phyloP scores from a whole-genome alignment of 2,797 vertebrate species.

The Manis pentadactyla region DNA sequence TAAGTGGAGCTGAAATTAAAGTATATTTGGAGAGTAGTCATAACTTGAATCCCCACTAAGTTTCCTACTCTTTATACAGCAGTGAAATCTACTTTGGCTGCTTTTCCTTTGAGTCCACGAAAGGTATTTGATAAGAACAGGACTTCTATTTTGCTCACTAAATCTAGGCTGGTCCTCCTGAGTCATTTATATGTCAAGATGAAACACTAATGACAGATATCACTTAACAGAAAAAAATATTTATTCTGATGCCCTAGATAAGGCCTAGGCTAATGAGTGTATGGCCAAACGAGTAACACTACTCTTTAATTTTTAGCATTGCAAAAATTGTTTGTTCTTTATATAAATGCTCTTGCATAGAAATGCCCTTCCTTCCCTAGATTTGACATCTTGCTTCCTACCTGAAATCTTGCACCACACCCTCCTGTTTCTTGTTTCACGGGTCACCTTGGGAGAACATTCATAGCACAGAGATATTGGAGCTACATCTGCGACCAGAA shows the following conservation, averaged over 20 bases:
- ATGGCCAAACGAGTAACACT: background rate
- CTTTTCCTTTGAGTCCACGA: background rate
- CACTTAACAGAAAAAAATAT: background rate
- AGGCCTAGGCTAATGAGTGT: background rate
- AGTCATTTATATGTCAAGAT: background rate
- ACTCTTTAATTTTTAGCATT: background rate
- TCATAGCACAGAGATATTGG: background rate
- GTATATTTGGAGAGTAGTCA: slow-evolving; percentile 40
- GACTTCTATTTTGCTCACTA: background rate
- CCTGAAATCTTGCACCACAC: background rate
- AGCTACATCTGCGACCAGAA: background rate
- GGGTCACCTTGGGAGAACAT: background rate
- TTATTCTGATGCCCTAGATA: background rate
- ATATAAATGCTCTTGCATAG: background rate
- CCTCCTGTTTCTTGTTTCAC: background rate
- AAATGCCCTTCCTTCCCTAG: background rate
- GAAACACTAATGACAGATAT: slow-evolving; percentile 7
- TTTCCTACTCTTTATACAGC: slow-evolving; percentile 49
- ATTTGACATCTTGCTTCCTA: background rate
- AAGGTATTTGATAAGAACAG: slow-evolving; percentile 1
- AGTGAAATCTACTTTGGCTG: slow-evolving; percentile 31
- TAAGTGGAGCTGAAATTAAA: slow-evolving; percentile 60
- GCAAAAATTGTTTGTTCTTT: background rate
- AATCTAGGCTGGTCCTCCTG: background rate
- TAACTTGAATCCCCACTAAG: slow-evolving; percentile 54